Conservation (phyloP, 1,140 invertebrate species). For the Drosophila erecta region DNA sequence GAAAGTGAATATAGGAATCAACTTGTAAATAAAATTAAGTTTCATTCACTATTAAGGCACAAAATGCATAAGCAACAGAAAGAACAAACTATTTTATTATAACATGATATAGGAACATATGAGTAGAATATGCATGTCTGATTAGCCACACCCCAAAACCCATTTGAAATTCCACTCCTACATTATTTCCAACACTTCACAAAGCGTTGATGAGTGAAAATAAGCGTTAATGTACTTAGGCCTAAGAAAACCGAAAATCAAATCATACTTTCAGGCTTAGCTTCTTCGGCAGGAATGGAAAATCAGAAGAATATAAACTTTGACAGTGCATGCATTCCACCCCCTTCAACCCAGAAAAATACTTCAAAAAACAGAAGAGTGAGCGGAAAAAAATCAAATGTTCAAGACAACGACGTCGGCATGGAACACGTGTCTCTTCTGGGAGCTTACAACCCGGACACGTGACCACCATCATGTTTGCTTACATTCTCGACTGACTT, state of each 20-base stretch:
- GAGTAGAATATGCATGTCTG: neutral
- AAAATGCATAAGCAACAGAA: neutral
- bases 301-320: slow-evolving; percentile 40
- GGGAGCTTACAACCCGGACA: slow-evolving; percentile 72
- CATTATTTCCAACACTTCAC: slow-evolving; percentile 46
- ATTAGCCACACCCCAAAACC: slow-evolving; percentile 18
- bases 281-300: slow-evolving; percentile 44
- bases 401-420: slow-evolving; percentile 72
- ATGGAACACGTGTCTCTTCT: slow-evolving; percentile 70
- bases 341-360: slow-evolving; percentile 28
- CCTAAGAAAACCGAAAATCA: slow-evolving; percentile 59
- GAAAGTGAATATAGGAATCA: too few relatives aligned
- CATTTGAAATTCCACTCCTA: slow-evolving; percentile 3
- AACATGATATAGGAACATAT: too few relatives aligned
- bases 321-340: slow-evolving; percentile 10
- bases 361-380: slow-evolving; percentile 52
- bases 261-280: slow-evolving; percentile 74
- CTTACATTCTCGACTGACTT: slow-evolving; percentile 77
- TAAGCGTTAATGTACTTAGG: slow-evolving; percentile 70
- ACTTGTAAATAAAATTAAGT: too few relatives aligned
- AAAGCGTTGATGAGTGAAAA: slow-evolving; percentile 76
- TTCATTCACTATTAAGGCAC: too few relatives aligned
- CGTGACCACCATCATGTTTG: slow-evolving; percentile 83
- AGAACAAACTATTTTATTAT: too few relatives aligned
- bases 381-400: slow-evolving; percentile 58